phyloP scores from a whole-genome alignment of 92 coral and sea anemone species.

The Zoanthus sansibaricus region DNA sequence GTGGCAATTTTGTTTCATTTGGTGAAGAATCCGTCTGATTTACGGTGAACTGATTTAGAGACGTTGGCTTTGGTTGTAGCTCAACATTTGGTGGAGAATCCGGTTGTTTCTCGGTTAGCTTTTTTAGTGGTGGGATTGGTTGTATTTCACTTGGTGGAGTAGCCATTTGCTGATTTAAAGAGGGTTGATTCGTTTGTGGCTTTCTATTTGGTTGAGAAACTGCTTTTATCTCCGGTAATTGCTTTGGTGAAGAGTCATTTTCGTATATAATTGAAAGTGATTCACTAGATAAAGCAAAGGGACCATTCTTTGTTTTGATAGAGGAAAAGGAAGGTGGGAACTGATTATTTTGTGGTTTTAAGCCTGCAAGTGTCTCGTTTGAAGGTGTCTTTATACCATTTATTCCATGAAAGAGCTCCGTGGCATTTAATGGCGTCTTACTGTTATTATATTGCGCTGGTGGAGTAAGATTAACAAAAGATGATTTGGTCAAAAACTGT shows the following conservation, averaged over 20 bases:
- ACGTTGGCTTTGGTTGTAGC: background rate
- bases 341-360: background rate
- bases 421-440: slow-evolving; percentile 4
- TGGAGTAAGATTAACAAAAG: background rate
- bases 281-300: background rate
- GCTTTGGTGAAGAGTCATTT: background rate
- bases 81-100: background rate
- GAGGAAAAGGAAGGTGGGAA: background rate
- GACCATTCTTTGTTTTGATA: background rate
- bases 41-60: background rate
- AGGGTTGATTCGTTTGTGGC: too few species aligned
- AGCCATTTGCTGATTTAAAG: too few species aligned
- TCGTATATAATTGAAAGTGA: background rate
- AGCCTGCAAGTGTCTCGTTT: background rate
- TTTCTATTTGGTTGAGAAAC: too few species aligned
- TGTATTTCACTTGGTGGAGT: background rate
- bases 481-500: too few species aligned
- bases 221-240: background rate
- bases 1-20: background rate
- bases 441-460: background rate
- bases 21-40: slow-evolving; percentile 1
- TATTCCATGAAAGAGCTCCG: background rate
- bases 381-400: background rate
- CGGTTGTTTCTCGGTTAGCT: background rate
- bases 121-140: background rate